Conservation (phyloP, 2,797 vertebrate genomes). For the Squalus acanthias region DNA sequence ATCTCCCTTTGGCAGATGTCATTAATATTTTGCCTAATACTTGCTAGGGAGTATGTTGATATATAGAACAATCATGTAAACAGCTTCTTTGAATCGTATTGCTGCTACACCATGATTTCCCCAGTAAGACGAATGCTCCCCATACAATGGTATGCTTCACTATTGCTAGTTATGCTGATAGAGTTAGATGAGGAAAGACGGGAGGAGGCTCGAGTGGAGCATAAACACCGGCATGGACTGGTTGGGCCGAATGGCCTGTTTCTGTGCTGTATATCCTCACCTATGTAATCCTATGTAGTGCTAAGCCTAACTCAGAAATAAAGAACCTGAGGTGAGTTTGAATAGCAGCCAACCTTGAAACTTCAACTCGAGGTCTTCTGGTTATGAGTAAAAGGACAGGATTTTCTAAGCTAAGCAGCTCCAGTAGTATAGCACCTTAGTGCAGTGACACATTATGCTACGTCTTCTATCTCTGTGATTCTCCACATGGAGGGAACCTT, state of each 20-base stretch:
- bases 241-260: no score
- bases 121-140: background rate
- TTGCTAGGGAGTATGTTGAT: background rate
- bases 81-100: background rate
- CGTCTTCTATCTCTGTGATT: background rate
- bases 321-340: background rate
- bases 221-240: no score
- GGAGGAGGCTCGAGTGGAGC: no score
- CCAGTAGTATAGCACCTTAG: background rate
- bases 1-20: background rate
- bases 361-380: background rate
- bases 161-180: background rate
- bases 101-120: background rate
- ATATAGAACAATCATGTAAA: background rate
- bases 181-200: no score
- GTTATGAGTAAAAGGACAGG: background rate
- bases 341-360: background rate
- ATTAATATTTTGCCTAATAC: slow-evolving; percentile 9
- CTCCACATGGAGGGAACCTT: background rate
- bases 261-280: no score
- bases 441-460: background rate
- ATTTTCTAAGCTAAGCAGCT: background rate
- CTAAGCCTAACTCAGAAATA: background rate
- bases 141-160: background rate
- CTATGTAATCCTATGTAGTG: background rate